Evolutionary conservation across 2,113 vertebrate genomes (phyloP), one percentile per base, ranked within the genome.

Genomic region (Lampris megalopsis): DNA sequence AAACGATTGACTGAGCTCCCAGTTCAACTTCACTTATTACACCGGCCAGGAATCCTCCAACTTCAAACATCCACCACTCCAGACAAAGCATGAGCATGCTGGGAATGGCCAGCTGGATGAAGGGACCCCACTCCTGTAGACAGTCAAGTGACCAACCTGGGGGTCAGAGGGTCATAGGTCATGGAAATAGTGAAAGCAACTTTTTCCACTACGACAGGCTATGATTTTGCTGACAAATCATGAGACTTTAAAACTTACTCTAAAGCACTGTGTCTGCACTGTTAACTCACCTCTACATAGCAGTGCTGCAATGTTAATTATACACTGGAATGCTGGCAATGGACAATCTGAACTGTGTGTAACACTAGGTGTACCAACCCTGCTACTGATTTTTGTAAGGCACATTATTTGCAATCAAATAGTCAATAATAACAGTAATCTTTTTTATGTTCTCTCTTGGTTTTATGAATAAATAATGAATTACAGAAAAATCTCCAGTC

Each of bases 11-110:
- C 57, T 99, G 97, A 0, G 96, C 94, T 0, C 94, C 97, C 82
- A 98, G 89, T 85, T 98, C 95, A 6, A 90, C 90, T 78, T 96
- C 94, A 43, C 95, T 94, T 1, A 98, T 94, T 63, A 95, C 60
- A 6, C 96, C 97, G 68, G 95, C 91, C 68, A 98, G 92, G 89
- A 97, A 95, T 54, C 94, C 95, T 56, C 96, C 96, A 0, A 96
- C 82, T 64, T 98, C 97, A 68, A 95, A 97, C 5, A 95, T 91
- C 97, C 97, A 99, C 96, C 96, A 97, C 82, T 98, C 96, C 6
- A 96, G 94, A 73, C 96, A 98, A 7, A 97, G 80, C 96, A 97
- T 98, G 41, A 98, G 85, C 97, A 98, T 97, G 66, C 97, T 94
- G 9, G 96, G 96, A 49, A 98, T 56, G 0, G 96, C 97, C 87